phyloP scores from a whole-genome alignment of 1,140 invertebrate genomes.

The Drosophila subpulchrella region DNA sequence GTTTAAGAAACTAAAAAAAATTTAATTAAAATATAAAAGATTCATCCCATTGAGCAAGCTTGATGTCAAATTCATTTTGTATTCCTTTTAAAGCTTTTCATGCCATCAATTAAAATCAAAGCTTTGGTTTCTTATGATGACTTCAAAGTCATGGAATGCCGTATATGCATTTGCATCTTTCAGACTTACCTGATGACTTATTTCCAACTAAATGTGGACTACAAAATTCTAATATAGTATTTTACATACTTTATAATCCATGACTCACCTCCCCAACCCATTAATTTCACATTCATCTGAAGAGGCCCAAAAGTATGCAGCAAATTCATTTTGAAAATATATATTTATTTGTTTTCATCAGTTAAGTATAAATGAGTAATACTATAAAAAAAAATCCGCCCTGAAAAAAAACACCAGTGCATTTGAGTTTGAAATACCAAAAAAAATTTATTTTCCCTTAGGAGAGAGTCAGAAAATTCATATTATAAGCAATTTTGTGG shows the following conservation, averaged over 20 bases:
- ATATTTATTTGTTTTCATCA: background rate
- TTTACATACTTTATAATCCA: too few relatives aligned
- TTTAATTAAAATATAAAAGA: background rate
- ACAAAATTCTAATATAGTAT: background rate
- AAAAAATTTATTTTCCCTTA: constrained; percentile 71
- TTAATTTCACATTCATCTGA: background rate
- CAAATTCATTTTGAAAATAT: background rate
- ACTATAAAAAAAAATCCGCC: background rate
- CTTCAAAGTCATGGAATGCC: background rate
- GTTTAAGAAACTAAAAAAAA: background rate
- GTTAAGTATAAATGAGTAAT: background rate
- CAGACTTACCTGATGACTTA: constrained; percentile 4
- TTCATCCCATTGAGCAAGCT: background rate
- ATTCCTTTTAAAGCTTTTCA: background rate
- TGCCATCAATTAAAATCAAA: background rate
- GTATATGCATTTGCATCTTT: background rate
- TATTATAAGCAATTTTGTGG: constrained; percentile 44
- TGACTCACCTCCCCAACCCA: background rate
- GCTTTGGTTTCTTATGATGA: background rate
- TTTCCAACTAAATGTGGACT: background rate
- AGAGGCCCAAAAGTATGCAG: constrained; percentile 2
- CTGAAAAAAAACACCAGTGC: constrained; percentile 5
- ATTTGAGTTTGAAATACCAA: constrained; percentile 73
- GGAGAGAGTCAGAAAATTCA: constrained; percentile 59
- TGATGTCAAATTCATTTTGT: background rate